Evolutionary conservation across 2,888 invertebrate genomes (phyloP), one percentile per base, ranked within the genome.

Genomic region (Digitonthophagus gazella): DNA sequence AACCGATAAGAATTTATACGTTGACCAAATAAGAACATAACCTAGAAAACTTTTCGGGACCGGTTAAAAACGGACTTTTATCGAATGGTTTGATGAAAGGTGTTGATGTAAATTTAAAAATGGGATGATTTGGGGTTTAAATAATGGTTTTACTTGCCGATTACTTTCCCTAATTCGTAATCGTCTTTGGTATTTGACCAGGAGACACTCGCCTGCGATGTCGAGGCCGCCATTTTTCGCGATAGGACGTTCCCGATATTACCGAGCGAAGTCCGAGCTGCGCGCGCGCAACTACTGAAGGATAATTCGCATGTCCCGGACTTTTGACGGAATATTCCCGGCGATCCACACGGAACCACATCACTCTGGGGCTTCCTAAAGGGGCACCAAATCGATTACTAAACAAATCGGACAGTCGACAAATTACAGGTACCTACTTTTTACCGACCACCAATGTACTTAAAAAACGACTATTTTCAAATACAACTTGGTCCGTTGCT

Each of bases 131-230:
- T 4, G 18, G 15, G 8, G 11, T 19, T 11, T 22, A 64, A 56
- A 57, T 56, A 2, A 64, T 15, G 6, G 5, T 20, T 56, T 73
- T 80, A 88, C 89, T 86, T 85, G 93, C 95, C 95, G 80, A 97
- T 97, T 78, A 97, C 93, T 85, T 97, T 96, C 76, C 92, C 90
- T 78, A 97, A 85, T 84, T 96, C 95, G 84, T 97, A 97, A 83
- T 95, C 94, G 80, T 95, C 93, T 84, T 93, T 92, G 80, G 89
- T 90, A 85, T 95, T 96, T 74, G 96, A 91, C 97, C 97, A 97
- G 82, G 88, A 81, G 75, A 80, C 76, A 74, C 80, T 77, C 80
- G 84, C 80, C 78, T 84, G 85, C 75, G 85, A 84, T 78, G 83
- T 83, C 78, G 84, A 83, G 74, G 85, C 84, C 83, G 86, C 86